phyloP scores from a whole-genome alignment of 2,888 invertebrate species.

The Lucinisca nassula region DNA sequence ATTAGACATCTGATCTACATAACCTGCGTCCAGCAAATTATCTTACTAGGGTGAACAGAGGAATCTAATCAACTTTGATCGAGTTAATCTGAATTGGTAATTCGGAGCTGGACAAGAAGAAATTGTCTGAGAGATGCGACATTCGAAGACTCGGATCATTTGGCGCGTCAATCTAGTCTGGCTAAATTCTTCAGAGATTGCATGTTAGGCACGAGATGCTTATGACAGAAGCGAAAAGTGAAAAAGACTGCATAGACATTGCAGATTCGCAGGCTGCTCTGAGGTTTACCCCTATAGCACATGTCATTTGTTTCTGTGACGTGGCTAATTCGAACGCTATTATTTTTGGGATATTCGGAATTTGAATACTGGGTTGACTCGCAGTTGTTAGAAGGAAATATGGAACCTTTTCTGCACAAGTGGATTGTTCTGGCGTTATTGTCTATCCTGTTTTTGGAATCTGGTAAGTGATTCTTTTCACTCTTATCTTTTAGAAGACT shows the following conservation, averaged over 20 bases:
- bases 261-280: too few relatives aligned
- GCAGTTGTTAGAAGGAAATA: neutral
- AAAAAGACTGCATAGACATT: too few relatives aligned
- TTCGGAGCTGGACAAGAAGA: neutral
- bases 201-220: too few relatives aligned
- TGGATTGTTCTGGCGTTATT: neutral
- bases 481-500: too few relatives aligned
- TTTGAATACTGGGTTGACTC: neutral
- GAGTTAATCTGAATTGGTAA: slow-evolving; percentile 11
- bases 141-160: too few relatives aligned
- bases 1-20: neutral
- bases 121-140: too few relatives aligned
- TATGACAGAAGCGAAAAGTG: too few relatives aligned
- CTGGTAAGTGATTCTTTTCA: neutral
- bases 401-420: neutral
- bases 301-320: too few relatives aligned
- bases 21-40: neutral
- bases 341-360: neutral
- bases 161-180: too few relatives aligned
- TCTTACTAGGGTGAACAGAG: neutral
- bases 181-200: too few relatives aligned
- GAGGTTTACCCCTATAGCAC: too few relatives aligned
- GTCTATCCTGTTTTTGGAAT: neutral
- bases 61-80: neutral
- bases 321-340: neutral